These are phyloP conservation scores for Epinotia ramella DNA, from an alignment of 2,888 invertebrate genomes.

Conservation along the genomic window DNA sequence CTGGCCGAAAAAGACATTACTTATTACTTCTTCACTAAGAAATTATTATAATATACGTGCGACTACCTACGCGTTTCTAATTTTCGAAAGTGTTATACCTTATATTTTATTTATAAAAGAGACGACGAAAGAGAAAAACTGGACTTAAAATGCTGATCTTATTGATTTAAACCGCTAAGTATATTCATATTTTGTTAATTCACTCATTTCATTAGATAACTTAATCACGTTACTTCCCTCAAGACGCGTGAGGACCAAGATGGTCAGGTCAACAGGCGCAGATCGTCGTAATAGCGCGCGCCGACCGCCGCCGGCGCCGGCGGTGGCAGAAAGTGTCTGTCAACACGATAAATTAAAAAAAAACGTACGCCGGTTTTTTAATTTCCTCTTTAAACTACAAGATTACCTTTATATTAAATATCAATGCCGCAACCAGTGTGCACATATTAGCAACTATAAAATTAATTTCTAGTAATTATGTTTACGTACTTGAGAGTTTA, in stretches of 20 bases:
- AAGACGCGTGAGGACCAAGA: slow-evolving; percentile 6
- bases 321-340: not conserved
- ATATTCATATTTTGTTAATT: not conserved
- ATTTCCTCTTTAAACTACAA: not conserved
- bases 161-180: not conserved
- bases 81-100: slow-evolving; percentile 16
- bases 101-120: slow-evolving; percentile 21
- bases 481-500: not conserved
- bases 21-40: not conserved
- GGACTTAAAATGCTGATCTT: not conserved
- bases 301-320: no score
- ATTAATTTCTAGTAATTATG: not conserved
- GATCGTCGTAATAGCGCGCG: not conserved
- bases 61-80: slow-evolving; percentile 5
- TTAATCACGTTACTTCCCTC: no score
- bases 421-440: slow-evolving; percentile 2
- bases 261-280: not conserved
- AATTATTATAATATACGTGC: not conserved
- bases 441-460: not conserved
- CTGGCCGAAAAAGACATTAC: not conserved
- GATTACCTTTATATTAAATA: slow-evolving; percentile 16
- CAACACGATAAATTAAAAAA: not conserved
- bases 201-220: not conserved
- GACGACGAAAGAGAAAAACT: not conserved
- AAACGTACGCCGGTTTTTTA: no score